Evolutionary conservation across 1,140 invertebrate species (phyloP).

Genomic region (Manduca sexta): DNA sequence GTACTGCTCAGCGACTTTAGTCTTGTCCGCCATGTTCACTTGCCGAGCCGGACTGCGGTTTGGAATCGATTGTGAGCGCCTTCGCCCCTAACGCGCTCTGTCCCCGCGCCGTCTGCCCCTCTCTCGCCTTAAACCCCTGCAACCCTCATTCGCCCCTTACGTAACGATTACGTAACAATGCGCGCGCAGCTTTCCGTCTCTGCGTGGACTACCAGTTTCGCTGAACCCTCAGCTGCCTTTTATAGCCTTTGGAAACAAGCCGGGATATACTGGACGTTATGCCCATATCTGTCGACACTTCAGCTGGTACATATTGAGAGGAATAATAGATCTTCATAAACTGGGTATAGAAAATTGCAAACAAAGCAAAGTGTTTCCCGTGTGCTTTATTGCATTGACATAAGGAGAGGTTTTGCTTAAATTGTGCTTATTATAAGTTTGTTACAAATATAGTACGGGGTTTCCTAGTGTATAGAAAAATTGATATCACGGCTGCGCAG

Average conservation of each 20-base stretch:
- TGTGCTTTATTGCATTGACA: constrained; percentile 9
- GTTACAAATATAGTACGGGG: constrained; percentile 7
- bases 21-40: constrained; percentile 81
- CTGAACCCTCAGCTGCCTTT: constrained; percentile 9
- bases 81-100: constrained; percentile 36
- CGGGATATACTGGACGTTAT: no score
- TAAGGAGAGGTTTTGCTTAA: constrained; percentile 15
- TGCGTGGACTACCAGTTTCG: constrained; percentile 21
- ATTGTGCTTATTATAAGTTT: neutral
- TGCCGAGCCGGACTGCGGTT: constrained; percentile 60
- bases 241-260: no score
- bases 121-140: constrained; percentile 8
- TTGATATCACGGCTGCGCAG: constrained; percentile 24
- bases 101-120: constrained; percentile 22
- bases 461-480: constrained; percentile 22
- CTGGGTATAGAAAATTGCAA: constrained; percentile 26
- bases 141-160: constrained; percentile 38
- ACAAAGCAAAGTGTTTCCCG: constrained; percentile 6
- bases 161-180: constrained; percentile 64
- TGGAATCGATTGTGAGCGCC: constrained; percentile 59
- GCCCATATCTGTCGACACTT: neutral
- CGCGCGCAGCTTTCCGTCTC: constrained; percentile 53
- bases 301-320: neutral
- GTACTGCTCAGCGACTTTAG: constrained; percentile 81
- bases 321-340: constrained; percentile 16